Evolutionary conservation across 2,113 vertebrate genomes (phyloP).

Genomic region (Lophochroa leadbeateri): DNA sequence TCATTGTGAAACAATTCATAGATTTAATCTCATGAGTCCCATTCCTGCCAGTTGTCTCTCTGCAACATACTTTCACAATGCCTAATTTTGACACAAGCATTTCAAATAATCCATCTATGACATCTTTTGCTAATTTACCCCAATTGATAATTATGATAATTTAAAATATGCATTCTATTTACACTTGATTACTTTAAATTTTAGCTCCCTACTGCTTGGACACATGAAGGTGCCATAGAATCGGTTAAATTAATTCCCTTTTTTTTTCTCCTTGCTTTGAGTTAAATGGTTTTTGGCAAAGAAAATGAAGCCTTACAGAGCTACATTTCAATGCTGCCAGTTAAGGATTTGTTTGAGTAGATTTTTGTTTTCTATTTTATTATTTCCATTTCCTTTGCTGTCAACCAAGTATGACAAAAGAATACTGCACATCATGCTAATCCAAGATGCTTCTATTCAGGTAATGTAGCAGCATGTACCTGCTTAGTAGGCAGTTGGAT

Average conservation of each 20-base stretch:
- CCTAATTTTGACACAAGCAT: neutral
- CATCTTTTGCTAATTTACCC: neutral
- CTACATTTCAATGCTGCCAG: neutral
- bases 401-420: neutral
- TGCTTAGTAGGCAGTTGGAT: neutral
- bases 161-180: neutral
- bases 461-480: neutral
- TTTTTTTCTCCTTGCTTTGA: neutral
- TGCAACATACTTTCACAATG: neutral
- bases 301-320: neutral
- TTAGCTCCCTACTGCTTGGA: neutral
- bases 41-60: neutral
- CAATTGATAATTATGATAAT: neutral
- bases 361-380: neutral
- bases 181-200: neutral
- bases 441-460: conserved; percentile 3
- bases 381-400: neutral
- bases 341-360: neutral
- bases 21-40: neutral
- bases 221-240: neutral
- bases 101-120: neutral
- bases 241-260: neutral
- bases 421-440: neutral
- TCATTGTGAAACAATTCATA: neutral
- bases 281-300: neutral